Percentiles rank a stretch among this genome's conserved stretches.
These are phyloP conservation scores for Phalanger gymnotis DNA, from an alignment of 2,797 vertebrate species.

Conservation along the genomic window DNA sequence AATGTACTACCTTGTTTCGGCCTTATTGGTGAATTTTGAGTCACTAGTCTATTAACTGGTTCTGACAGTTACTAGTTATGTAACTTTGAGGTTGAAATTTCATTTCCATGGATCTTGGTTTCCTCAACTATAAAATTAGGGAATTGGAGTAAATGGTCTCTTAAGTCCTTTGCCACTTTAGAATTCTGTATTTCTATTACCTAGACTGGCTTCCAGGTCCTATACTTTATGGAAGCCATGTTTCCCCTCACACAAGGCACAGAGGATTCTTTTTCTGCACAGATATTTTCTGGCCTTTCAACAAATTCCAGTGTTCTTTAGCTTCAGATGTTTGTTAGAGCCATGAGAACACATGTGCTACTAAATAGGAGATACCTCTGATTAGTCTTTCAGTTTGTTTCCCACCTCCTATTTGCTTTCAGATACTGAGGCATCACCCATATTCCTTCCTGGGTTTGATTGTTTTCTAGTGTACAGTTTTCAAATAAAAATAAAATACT, in stretches of 20 bases:
- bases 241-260: no score
- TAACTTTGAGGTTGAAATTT: background rate
- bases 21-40: background rate
- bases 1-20: background rate
- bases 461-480: background rate
- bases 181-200: no score
- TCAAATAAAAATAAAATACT: background rate
- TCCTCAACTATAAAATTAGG: no score
- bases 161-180: background rate
- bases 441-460: background rate
- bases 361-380: background rate
- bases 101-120: background rate
- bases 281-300: no score
- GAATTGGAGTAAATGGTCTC: background rate
- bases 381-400: background rate
- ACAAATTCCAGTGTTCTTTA: no score
- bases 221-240: no score
- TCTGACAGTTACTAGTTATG: background rate
- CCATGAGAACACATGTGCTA: background rate
- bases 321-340: background rate
- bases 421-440: background rate
- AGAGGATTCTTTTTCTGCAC: no score
- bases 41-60: background rate
- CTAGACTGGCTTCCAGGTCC: no score
- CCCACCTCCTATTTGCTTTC: background rate